Percentiles rank a stretch among this genome's conserved stretches.
Conservation (phyloP, 2,113 vertebrate species). For the Hippocampus comes region DNA sequence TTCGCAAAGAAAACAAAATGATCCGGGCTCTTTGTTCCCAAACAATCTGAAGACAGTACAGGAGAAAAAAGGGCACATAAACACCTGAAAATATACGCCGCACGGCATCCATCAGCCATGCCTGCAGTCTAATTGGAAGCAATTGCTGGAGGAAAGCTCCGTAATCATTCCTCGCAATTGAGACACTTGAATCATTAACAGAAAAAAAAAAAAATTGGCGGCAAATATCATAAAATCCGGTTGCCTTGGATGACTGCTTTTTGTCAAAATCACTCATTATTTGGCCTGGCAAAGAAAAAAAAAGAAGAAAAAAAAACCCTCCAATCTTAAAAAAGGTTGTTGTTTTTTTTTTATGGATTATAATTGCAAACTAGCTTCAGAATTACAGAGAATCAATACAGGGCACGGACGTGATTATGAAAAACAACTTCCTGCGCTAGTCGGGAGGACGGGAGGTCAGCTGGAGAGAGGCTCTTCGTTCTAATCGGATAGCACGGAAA, state of each 20-base stretch:
- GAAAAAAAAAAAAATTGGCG: background rate
- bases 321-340: slow-evolving; percentile 13
- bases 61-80: slow-evolving; percentile 19
- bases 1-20: slow-evolving; percentile 8
- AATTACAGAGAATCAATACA: slow-evolving; percentile 32
- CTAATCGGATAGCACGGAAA: slow-evolving; percentile 49
- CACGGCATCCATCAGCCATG: slow-evolving; percentile 27
- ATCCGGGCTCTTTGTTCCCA: slow-evolving; percentile 26
- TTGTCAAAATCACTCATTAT: slow-evolving; percentile 16
- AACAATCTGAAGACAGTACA: background rate
- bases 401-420: slow-evolving; percentile 22
- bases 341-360: slow-evolving; percentile 23
- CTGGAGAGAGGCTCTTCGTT: slow-evolving; percentile 15
- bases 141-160: slow-evolving; percentile 16
- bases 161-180: slow-evolving; percentile 9
- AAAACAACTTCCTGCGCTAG: slow-evolving; percentile 29
- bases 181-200: background rate
- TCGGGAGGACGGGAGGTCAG: slow-evolving; percentile 2
- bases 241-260: background rate
- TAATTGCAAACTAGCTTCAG: slow-evolving; percentile 32
- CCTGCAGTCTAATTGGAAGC: slow-evolving; percentile 24
- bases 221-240: background rate
- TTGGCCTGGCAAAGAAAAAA: background rate
- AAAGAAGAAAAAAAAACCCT: slow-evolving; percentile 1
- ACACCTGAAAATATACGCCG: slow-evolving; percentile 14